Percentiles rank a stretch among this genome's conserved stretches.
phyloP scores from a whole-genome alignment of 2,113 vertebrate species.

The Protobothrops mucrosquamatus region DNA sequence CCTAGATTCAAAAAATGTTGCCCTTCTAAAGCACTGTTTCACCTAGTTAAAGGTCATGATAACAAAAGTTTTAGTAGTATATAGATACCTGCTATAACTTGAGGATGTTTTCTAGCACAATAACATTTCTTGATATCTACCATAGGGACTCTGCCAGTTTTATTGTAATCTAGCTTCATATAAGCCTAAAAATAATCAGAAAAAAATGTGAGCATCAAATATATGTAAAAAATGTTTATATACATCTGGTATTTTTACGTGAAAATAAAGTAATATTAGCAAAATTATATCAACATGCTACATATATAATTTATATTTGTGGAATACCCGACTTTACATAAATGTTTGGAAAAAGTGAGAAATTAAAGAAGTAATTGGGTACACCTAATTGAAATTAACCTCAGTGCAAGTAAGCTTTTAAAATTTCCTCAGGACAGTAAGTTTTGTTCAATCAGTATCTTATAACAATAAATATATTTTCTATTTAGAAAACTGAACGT shows the following conservation, averaged over 20 bases:
- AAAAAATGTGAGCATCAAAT: background rate
- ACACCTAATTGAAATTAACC: background rate
- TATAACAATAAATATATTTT: slow-evolving; percentile 1
- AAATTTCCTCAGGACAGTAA: background rate
- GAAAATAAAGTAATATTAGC: background rate
- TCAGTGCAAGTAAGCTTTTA: background rate
- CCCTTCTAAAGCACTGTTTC: background rate
- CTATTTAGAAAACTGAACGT: background rate
- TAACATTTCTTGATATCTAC: slow-evolving; percentile 78
- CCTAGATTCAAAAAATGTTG: background rate
- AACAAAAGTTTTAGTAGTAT: background rate
- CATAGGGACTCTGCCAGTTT: slow-evolving; percentile 71
- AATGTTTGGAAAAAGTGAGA: background rate
- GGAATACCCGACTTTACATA: background rate
- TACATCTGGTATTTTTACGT: background rate
- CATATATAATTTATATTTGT: slow-evolving; percentile 10
- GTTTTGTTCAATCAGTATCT: slow-evolving; percentile 20
- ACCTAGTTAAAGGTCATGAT: background rate
- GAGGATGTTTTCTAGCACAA: slow-evolving; percentile 72
- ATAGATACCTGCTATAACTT: slow-evolving; percentile 70
- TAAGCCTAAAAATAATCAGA: slow-evolving; percentile 70
- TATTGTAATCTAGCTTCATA: slow-evolving; percentile 81
- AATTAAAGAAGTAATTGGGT: background rate
- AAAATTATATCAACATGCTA: background rate
- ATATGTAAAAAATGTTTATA: slow-evolving; percentile 3